Percentiles rank a stretch among this genome's conserved stretches.
phyloP scores from a whole-genome alignment of 2,888 invertebrate genomes.

The Cylindroiulus punctatus region DNA sequence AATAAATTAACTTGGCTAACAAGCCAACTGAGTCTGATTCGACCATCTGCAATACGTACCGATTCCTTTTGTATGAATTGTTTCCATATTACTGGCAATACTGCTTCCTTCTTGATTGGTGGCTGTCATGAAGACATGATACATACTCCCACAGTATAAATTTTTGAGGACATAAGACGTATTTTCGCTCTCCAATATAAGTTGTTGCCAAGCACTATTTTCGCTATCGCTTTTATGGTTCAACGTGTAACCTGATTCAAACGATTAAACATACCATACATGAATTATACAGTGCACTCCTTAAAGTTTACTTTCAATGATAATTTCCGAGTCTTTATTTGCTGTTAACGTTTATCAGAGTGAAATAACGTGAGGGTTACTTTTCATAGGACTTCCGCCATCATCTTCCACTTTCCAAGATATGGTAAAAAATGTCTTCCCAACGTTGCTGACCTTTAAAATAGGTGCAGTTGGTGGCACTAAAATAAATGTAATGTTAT shows the following conservation, averaged over 20 bases:
- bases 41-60: not conserved
- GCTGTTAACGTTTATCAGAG: too few relatives aligned
- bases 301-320: not conserved
- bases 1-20: too few relatives aligned
- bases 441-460: slow-evolving; percentile 52
- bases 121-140: slow-evolving; percentile 55
- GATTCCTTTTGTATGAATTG: slow-evolving; percentile 51
- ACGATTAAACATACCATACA: not conserved
- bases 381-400: slow-evolving; percentile 57
- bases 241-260: slow-evolving; percentile 42
- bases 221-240: slow-evolving; percentile 54
- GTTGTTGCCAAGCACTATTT: slow-evolving; percentile 52
- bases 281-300: not conserved
- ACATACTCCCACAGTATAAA: slow-evolving; percentile 53
- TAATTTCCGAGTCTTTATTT: not conserved
- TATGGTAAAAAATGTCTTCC: slow-evolving; percentile 54
- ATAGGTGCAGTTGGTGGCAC: slow-evolving; percentile 57
- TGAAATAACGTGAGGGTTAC: slow-evolving; percentile 25
- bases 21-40: too few relatives aligned
- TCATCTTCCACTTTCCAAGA: slow-evolving; percentile 58
- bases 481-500: slow-evolving; percentile 31
- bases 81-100: slow-evolving; percentile 50
- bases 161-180: slow-evolving; percentile 48
- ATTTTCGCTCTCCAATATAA: slow-evolving; percentile 33
- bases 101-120: slow-evolving; percentile 54